These are phyloP conservation scores for Halesus radiatus DNA, from an alignment of 1,140 invertebrate species.

Conservation along the genomic window DNA sequence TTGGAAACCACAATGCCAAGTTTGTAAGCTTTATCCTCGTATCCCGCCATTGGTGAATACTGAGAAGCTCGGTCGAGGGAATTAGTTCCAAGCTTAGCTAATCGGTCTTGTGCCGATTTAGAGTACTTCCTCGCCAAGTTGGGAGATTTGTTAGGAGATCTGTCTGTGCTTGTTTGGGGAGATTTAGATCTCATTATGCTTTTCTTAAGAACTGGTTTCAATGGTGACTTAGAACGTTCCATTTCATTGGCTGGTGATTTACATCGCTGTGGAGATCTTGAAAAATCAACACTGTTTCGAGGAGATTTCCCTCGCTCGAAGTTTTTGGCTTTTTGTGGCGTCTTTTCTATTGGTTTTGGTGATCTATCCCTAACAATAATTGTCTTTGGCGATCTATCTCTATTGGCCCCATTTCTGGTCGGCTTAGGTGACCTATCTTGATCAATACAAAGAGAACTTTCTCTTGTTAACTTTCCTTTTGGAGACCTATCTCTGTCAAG, in stretches of 20 bases:
- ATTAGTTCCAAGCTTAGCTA: conserved; percentile 67
- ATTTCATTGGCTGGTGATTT: conserved; percentile 63
- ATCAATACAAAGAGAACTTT: conserved; percentile 59
- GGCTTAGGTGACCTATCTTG: conserved; percentile 59
- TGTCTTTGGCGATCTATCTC: conserved; percentile 62
- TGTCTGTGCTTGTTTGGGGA: conserved; percentile 67
- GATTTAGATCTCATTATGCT: conserved; percentile 66
- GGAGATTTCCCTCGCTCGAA: conserved; percentile 66
- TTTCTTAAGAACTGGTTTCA: conserved; percentile 66
- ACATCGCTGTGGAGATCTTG: conserved; percentile 60
- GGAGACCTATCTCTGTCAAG: conserved; percentile 61
- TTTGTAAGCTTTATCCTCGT: conserved; percentile 69
- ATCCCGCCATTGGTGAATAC: conserved; percentile 68
- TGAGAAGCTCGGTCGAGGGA: conserved; percentile 68
- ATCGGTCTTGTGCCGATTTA: conserved; percentile 66
- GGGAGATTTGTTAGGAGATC: conserved; percentile 68
- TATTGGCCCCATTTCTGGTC: conserved; percentile 40
- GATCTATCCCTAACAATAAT: conserved; percentile 60
- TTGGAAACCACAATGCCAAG: conserved; percentile 70
- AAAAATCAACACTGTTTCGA: conserved; percentile 64
- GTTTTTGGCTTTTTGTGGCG: conserved; percentile 57
- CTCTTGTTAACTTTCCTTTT: conserved; percentile 59
- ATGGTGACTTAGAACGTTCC: conserved; percentile 62
- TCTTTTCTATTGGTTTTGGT: conserved; percentile 19
- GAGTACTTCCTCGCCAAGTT: conserved; percentile 65